A percentile compares a stretch with the other conserved stretches of the same genome.
Evolutionary conservation across 1,140 invertebrate species (phyloP).

Genomic region (Caenorhabditis tropicalis): DNA sequence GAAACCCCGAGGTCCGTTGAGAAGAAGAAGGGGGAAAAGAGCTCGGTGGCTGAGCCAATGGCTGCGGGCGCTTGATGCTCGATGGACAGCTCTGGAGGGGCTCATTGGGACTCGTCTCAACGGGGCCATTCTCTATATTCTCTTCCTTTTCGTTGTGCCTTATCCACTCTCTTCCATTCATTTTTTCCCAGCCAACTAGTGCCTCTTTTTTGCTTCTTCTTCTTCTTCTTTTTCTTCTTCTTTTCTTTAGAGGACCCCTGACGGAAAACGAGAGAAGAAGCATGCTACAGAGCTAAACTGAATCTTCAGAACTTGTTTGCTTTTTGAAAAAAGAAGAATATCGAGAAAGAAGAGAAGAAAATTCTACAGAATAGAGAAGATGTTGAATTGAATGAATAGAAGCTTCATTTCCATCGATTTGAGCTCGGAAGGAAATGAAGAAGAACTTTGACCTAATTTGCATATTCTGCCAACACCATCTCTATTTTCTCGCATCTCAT

Average conservation of each 20-base stretch:
- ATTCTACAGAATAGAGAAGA: neutral
- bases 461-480: neutral
- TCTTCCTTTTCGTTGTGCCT: slow-evolving; percentile 6
- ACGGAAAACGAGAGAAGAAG: neutral
- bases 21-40: neutral
- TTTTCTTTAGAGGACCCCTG: neutral
- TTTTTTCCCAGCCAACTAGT: slow-evolving; percentile 43
- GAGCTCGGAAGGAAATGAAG: neutral
- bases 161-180: slow-evolving; percentile 33
- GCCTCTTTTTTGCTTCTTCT: slow-evolving; percentile 20
- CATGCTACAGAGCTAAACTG: neutral
- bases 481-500: neutral
- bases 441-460: slow-evolving; percentile 18
- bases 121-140: slow-evolving; percentile 9
- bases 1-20: neutral
- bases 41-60: slow-evolving; percentile 31
- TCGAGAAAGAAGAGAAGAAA: neutral
- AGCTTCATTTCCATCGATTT: slow-evolving; percentile 1
- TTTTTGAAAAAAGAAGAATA: neutral
- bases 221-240: neutral
- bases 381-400: neutral
- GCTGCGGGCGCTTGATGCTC: slow-evolving; percentile 39
- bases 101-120: slow-evolving; percentile 33
- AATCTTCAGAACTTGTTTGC: neutral
- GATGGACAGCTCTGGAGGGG: slow-evolving; percentile 36